Evolutionary conservation across 2,888 invertebrate genomes (phyloP), one percentile per base, ranked within the genome.

Genomic region (Brachyptera putata): DNA sequence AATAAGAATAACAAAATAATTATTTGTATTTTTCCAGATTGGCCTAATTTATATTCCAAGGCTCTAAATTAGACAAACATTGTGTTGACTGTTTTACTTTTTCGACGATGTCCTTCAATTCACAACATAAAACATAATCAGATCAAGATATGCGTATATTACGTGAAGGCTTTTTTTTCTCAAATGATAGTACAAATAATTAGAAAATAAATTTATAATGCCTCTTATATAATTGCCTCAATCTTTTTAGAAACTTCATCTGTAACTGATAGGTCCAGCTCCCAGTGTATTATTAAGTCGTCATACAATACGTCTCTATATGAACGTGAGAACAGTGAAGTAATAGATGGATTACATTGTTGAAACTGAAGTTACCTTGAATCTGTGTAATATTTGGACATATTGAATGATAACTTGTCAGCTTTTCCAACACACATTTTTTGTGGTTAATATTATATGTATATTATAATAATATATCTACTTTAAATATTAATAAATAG

Each of bases 111-210:
- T n/a, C n/a, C n/a, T n/a, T n/a, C n/a, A n/a, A n/a, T n/a, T n/a
- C n/a, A n/a, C n/a, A n/a, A n/a, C n/a, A n/a, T n/a, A n/a, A n/a
- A n/a, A n/a, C n/a, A n/a, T n/a, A n/a, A n/a, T n/a, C n/a, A n/a
- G n/a, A n/a, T n/a, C n/a, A n/a, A n/a, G n/a, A n/a, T n/a, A n/a
- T n/a, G n/a, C n/a, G n/a, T n/a, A n/a, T n/a, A n/a, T n/a, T n/a
- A n/a, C n/a, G n/a, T n/a, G n/a, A n/a, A n/a, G n/a, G n/a, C n/a
- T n/a, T n/a, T n/a, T n/a, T n/a, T n/a, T n/a, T n/a, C n/a, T n/a
- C n/a, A 41, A 41, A 41, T 41, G 41, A 41, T 41, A 41, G 41
- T 16, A 3, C 21, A 41, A 41, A 41, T 41, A 41, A 18, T 41
- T 41, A 41, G 18, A 41, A 41, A 18, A 41, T 21, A 18, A 18